These are phyloP conservation scores for Odontamblyopus rebecca DNA, from an alignment of 2,797 vertebrate genomes.

Conservation along the genomic window DNA sequence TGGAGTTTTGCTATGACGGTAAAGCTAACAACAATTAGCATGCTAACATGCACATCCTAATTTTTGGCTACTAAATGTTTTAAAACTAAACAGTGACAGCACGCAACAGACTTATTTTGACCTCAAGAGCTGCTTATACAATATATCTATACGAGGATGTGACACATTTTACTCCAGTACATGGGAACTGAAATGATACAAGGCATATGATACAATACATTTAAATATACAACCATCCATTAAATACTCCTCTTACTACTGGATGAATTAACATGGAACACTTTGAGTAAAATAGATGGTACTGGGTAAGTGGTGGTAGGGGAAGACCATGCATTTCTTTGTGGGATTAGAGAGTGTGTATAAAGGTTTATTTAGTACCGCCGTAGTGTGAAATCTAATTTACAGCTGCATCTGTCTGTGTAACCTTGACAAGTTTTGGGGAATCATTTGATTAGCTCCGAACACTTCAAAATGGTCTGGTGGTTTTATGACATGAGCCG, in stretches of 20 bases:
- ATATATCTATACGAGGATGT: too few relatives aligned
- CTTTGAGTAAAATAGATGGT: slow-evolving; percentile 7
- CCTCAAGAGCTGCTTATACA: too few relatives aligned
- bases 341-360: slow-evolving; percentile 33
- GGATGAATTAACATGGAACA: slow-evolving; percentile 4
- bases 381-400: slow-evolving; percentile 72
- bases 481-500: slow-evolving; percentile 65
- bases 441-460: slow-evolving; percentile 74
- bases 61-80: too few relatives aligned
- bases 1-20: too few relatives aligned
- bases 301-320: not conserved
- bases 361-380: slow-evolving; percentile 63
- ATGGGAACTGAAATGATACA: too few relatives aligned
- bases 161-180: too few relatives aligned
- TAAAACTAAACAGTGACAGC: too few relatives aligned
- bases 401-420: slow-evolving; percentile 58
- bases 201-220: too few relatives aligned
- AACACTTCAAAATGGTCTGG: slow-evolving; percentile 62
- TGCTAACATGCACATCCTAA: too few relatives aligned
- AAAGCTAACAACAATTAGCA: too few relatives aligned
- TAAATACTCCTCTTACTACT: not conserved
- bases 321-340: slow-evolving; percentile 16
- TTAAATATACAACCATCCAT: slow-evolving; percentile 1
- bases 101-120: too few relatives aligned
- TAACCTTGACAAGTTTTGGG: slow-evolving; percentile 76